phyloP scores from a whole-genome alignment of 2,888 invertebrate species.

The Galeruca laticollis region DNA sequence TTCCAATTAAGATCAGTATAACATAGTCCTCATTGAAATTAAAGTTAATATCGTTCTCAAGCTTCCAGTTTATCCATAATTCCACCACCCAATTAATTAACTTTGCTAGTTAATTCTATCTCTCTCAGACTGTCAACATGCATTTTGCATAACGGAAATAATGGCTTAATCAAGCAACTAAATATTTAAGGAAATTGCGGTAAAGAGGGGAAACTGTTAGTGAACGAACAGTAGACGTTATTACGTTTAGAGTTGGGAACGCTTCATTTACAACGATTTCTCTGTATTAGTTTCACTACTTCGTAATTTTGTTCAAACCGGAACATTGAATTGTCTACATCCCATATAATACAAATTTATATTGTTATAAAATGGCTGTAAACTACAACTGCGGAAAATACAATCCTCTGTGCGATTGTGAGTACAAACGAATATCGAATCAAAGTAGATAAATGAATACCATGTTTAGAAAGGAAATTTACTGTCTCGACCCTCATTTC shows the following conservation, averaged over 20 bases:
- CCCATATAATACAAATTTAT: no score
- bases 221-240: neutral
- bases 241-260: slow-evolving; percentile 1
- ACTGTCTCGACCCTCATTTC: no score
- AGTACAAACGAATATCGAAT: no score
- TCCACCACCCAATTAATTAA: neutral
- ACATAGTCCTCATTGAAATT: neutral
- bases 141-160: slow-evolving; percentile 27
- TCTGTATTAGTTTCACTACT: no score
- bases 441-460: no score
- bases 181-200: slow-evolving; percentile 35
- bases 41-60: neutral
- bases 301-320: no score
- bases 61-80: neutral
- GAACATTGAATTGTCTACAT: no score
- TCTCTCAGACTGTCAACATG: slow-evolving; percentile 21
- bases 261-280: neutral
- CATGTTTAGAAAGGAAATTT: no score
- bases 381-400: no score
- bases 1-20: no score
- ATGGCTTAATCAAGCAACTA: slow-evolving; percentile 31
- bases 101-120: slow-evolving; percentile 18
- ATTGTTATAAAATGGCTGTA: no score
- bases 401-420: no score
- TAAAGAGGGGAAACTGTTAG: neutral